Evolutionary conservation across 2,888 invertebrate genomes (phyloP), one percentile per base, ranked within the genome.

Genomic region (Dicyrtoma fusca): DNA sequence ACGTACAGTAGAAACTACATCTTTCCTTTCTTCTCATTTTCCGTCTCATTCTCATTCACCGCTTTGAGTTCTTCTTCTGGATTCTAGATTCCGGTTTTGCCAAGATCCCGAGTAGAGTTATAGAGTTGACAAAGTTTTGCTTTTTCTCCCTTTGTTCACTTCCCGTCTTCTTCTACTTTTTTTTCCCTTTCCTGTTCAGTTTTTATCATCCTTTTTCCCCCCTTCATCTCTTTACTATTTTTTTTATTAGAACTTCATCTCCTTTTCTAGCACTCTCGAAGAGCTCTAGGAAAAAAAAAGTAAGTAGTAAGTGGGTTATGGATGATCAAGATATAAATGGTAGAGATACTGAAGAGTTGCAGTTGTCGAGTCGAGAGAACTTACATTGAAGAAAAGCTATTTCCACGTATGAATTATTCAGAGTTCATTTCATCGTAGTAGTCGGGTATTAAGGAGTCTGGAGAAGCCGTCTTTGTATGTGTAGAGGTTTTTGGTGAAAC

Each of bases 81-180:
- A n/a, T 21, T 62, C 62, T n/a, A 1, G n/a, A 10, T 21, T 11
- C 57, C 23, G 5, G 4, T 11, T 14, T 25, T 23, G 21, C 10
- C 57, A 13, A 23, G 14, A 23, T 14, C 23, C 14, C 11, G 10
- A n/a, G n/a, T n/a, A n/a, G n/a, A n/a, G 23, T 25, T 19, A 57
- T n/a, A 25, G 3, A 13, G 14, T 61, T n/a, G 17, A 61, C 13
- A 61, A 61, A 61, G 17, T 57, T 57, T 57, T 10, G 17, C 34
- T 61, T 61, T 25, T 61, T 61, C 61, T 61, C 44, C 61, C 19
- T 61, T 61, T n/a, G 25, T 11, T 34, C 19, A 19, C 5, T 61
- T 45, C 10, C 13, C 13, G 10, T 11, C 8, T 59, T 26, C 14
- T 59, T 3, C 26, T 26, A n/a, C 8, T 17, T 4, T 26, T 26